Base-by-base conservation (phyloP, 2,888 invertebrate genomes). In the Tuberolachnus salignus region DNA sequence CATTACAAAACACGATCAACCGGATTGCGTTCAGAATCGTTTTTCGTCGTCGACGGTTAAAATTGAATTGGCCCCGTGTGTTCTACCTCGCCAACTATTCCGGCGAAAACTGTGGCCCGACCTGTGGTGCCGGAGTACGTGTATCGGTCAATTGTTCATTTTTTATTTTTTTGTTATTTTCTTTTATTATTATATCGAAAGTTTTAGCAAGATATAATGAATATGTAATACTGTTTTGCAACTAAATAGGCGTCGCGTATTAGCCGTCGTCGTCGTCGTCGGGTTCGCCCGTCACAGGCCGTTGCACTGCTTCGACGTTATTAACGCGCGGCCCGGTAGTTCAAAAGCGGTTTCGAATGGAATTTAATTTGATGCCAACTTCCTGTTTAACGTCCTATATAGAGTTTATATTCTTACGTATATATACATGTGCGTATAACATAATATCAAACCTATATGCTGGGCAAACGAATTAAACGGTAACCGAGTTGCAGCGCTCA, bases 281-380 rank as follows among this genome's bases (percentile, higher is more conserved):
- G 66, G 72, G 26, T 13, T 49, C 49, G 19, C 26, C 14, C 46
- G 34, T n/a, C 59, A 19, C 72, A 44, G 72, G 72, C 72, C 72
- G 59, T 71, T 71, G 72, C 72, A 61, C 61, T 42, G 49, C 49
- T 46, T 19, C 49, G 57, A 26, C 8, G 26, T 34, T 51, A 51
- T 72, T 72, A 73, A 73, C 61, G 72, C 61, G 72, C n/a, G 72
- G n/a, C 19, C 51, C 61, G 61, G 63, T 14, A 16, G 72, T 73
- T 73, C 74, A 55, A 74, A 74, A 66, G 53, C 66, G 66, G 66
- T 75, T 66, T 66, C 64, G 55, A 75, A 75, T 46, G 66, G 64
- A 46, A 46, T 66, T 55, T 66, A 75, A 75, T 75, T 66, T n/a
- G 74, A 75, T n/a, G 64, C 64, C 53, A n/a, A 55, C 74, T 75